Percentiles rank a stretch among this genome's conserved stretches.
These are phyloP conservation scores for Kryptopterus vitreolus DNA, from an alignment of 2,797 vertebrate species.

Conservation along the genomic window DNA sequence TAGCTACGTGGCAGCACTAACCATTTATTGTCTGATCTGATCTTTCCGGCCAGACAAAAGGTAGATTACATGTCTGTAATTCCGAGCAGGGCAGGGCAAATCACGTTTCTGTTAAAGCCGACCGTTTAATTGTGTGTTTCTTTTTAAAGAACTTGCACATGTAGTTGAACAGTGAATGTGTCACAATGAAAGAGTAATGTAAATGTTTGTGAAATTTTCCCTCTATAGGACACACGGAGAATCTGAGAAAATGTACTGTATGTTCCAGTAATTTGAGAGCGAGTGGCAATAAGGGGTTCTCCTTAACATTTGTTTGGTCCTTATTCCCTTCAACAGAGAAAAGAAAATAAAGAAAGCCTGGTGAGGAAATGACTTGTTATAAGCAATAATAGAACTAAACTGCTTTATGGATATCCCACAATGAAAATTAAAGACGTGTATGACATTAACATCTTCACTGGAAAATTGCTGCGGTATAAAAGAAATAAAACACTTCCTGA, in stretches of 20 bases:
- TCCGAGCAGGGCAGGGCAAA: no score
- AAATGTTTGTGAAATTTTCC: not conserved
- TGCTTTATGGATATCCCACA: not conserved
- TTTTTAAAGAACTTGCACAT: not conserved
- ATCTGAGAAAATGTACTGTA: not conserved
- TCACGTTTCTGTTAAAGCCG: no score
- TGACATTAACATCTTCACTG: not conserved
- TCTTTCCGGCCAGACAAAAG: no score
- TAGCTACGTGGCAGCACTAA: not conserved
- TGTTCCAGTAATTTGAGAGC: not conserved
- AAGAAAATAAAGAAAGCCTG: not conserved
- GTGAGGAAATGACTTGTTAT: not conserved
- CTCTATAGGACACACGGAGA: not conserved
- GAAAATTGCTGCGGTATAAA: not conserved
- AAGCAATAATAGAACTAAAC: not conserved
- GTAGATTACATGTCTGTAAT: no score
- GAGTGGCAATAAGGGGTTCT: not conserved
- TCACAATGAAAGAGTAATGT: no score
- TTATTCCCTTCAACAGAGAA: not conserved
- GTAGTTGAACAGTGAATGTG: not conserved
- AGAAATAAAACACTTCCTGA: not conserved
- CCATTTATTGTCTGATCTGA: not conserved
- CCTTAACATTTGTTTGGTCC: not conserved
- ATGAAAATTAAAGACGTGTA: not conserved
- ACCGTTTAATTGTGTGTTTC: no score